Conservation (phyloP, 2,888 invertebrate species). For the Himalopsyche kuldschensis region DNA sequence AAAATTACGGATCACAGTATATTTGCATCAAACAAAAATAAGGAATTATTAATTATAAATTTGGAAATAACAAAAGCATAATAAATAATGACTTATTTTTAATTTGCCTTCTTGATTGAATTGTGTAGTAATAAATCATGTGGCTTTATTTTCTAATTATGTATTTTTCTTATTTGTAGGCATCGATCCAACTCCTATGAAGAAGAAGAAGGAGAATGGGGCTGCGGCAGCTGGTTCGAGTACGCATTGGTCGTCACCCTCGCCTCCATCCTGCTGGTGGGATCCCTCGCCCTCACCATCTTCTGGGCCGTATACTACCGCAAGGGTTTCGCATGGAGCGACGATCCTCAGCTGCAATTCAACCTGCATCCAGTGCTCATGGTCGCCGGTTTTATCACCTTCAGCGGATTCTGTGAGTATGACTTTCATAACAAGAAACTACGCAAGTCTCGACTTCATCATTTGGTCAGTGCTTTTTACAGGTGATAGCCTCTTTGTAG, state of each 20-base stretch:
- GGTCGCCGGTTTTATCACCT: constrained; percentile 83
- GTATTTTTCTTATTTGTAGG: constrained; percentile 8
- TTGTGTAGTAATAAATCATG: no score
- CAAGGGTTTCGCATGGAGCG: constrained; percentile 78
- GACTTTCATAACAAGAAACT: no score
- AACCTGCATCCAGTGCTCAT: constrained; percentile 85
- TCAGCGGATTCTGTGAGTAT: constrained; percentile 82
- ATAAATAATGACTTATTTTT: no score
- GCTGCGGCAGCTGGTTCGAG: constrained; percentile 79
- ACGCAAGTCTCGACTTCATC: no score
- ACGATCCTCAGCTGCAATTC: constrained; percentile 71
- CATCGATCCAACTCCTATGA: constrained; percentile 63
- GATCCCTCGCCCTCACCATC: constrained; percentile 74
- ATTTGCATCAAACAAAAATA: no score
- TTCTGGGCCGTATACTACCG: constrained; percentile 84
- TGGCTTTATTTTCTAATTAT: neutral
- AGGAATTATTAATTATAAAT: no score
- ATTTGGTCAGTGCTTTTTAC: no score
- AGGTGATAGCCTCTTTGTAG: no score
- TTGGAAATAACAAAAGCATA: no score
- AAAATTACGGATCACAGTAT: no score
- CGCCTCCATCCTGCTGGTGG: constrained; percentile 76
- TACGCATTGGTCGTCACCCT: constrained; percentile 77
- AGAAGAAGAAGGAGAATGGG: constrained; percentile 72
- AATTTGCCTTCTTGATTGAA: no score